These are phyloP conservation scores for Ptilorrhoa leucosticta DNA, from an alignment of 2,113 vertebrate genomes.

Conservation along the genomic window DNA sequence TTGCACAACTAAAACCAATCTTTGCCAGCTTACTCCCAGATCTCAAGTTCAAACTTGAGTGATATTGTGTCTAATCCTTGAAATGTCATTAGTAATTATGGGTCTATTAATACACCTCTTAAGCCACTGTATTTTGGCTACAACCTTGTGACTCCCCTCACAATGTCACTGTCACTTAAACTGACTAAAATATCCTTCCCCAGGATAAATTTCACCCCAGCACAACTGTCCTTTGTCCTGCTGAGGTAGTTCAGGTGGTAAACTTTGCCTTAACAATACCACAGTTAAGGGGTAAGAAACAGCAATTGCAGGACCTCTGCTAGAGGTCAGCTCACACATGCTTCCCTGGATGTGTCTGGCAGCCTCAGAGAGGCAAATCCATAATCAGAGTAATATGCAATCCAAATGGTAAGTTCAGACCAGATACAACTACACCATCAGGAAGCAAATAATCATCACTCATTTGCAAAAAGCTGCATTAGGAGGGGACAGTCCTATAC, in stretches of 20 bases:
- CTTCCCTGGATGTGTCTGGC: constrained; percentile 43
- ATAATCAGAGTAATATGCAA: constrained; percentile 59
- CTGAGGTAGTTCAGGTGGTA: background rate
- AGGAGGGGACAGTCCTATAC: constrained; percentile 40
- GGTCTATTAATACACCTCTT: background rate
- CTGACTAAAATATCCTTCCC: background rate
- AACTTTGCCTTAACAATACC: background rate
- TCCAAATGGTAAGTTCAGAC: constrained; percentile 41
- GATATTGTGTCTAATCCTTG: background rate
- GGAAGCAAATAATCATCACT: constrained; percentile 40
- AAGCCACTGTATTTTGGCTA: background rate
- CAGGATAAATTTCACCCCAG: background rate
- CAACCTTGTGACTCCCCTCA: background rate
- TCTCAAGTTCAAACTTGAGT: background rate
- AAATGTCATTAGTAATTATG: background rate
- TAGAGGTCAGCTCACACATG: constrained; percentile 60
- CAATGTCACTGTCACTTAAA: background rate
- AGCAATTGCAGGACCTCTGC: constrained; percentile 23
- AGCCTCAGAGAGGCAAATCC: constrained; percentile 57
- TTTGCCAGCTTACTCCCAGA: background rate
- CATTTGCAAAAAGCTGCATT: constrained; percentile 57
- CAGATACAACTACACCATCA: constrained; percentile 57
- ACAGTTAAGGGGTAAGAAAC: background rate
- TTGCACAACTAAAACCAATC: background rate
- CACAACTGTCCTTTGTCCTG: background rate